phyloP scores from a whole-genome alignment of 1,140 invertebrate species.

The Dinothrombium tinctorium region DNA sequence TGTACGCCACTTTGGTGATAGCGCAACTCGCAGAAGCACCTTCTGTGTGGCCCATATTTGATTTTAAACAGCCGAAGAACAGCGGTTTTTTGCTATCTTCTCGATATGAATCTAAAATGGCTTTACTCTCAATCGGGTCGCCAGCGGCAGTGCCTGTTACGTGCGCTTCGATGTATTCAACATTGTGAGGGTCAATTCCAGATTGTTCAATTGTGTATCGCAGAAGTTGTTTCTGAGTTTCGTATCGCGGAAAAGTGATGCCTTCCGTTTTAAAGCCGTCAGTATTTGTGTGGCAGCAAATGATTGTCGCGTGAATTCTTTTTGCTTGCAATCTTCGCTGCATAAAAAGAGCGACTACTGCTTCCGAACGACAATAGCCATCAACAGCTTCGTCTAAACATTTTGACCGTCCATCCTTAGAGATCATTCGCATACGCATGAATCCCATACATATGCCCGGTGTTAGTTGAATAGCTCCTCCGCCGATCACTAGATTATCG shows the following conservation, averaged over 20 bases:
- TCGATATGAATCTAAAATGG: conserved; percentile 58
- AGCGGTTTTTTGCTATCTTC: conserved; percentile 37
- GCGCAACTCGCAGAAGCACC: conserved; percentile 64
- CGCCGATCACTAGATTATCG: conserved; percentile 14
- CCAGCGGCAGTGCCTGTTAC: conserved; percentile 28
- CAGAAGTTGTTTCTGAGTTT: conserved; percentile 19
- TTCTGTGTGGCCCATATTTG: conserved; percentile 94
- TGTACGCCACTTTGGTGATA: conserved; percentile 50
- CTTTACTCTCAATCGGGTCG: conserved; percentile 54
- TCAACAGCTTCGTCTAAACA: conserved; percentile 10
- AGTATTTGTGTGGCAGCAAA: conserved; percentile 63
- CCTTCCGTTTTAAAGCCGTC: conserved; percentile 50
- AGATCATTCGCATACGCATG: not conserved
- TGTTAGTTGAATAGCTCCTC: conserved; percentile 51
- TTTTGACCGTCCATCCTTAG: not conserved
- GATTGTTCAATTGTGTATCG: conserved; percentile 19
- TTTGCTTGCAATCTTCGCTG: conserved; percentile 13
- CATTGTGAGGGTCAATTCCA: conserved; percentile 20
- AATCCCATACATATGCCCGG: conserved; percentile 23
- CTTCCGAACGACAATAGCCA: conserved; percentile 1
- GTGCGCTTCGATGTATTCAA: conserved; percentile 24
- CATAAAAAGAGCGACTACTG: not conserved
- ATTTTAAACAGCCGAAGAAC: conserved; percentile 81
- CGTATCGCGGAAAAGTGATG: conserved; percentile 8
- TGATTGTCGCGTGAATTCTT: conserved; percentile 26